Evolutionary conservation across 2,888 invertebrate species (phyloP).

Genomic region (Sicus ferrugineus): DNA sequence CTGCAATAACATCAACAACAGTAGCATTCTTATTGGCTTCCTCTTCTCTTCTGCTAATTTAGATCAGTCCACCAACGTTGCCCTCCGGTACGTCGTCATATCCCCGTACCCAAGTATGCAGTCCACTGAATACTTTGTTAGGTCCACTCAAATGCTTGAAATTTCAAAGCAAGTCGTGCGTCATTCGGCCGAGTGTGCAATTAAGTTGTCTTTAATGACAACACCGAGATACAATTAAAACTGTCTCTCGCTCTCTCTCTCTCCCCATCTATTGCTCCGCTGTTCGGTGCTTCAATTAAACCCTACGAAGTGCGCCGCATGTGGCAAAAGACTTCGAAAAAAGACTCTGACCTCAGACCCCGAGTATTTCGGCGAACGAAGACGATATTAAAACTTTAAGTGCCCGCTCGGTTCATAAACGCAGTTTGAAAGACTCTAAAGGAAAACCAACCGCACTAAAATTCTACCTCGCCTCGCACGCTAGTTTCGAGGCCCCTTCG

Average conservation of each 20-base stretch:
- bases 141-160: not conserved
- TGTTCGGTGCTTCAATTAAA: slow-evolving; percentile 22
- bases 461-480: not conserved
- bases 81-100: too few species aligned
- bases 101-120: too few species aligned
- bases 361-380: not conserved
- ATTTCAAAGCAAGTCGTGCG: not conserved
- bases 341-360: not conserved
- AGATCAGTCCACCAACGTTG: too few species aligned
- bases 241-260: not conserved
- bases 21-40: too few species aligned
- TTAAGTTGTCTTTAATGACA: slow-evolving; percentile 9
- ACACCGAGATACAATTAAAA: slow-evolving; percentile 12
- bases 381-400: not conserved
- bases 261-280: not conserved
- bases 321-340: slow-evolving; percentile 3
- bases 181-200: slow-evolving; percentile 9
- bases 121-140: too few species aligned
- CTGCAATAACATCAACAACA: too few species aligned
- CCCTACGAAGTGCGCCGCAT: slow-evolving; percentile 2
- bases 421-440: not conserved
- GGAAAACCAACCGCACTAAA: not conserved
- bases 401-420: not conserved
- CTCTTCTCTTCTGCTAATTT: too few species aligned
- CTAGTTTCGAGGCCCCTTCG: not conserved